A percentile compares a stretch with the other conserved stretches of the same genome.
Evolutionary conservation across 2,888 invertebrate genomes (phyloP).

Genomic region (Cyclophora albipunctata): DNA sequence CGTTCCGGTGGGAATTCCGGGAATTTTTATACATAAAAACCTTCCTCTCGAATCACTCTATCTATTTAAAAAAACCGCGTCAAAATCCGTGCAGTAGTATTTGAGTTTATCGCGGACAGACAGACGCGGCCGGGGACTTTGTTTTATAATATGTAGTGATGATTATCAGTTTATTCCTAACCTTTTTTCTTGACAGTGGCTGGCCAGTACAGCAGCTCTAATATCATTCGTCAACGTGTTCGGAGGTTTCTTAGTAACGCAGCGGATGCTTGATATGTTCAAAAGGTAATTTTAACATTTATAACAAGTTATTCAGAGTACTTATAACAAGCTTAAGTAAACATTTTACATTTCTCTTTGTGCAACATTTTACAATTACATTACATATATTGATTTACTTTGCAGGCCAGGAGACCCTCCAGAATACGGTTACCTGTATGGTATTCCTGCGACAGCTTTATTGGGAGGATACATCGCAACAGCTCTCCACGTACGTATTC

Average conservation of each 20-base stretch:
- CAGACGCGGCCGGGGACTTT: too few relatives aligned
- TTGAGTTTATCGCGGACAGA: too few relatives aligned
- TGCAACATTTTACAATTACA: not conserved
- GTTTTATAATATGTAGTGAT: not conserved
- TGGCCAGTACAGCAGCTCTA: conserved; percentile 89
- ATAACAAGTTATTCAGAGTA: too few relatives aligned
- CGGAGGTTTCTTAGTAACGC: conserved; percentile 92
- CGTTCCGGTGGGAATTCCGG: too few relatives aligned
- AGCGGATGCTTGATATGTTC: conserved; percentile 95
- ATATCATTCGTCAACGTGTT: conserved; percentile 93
- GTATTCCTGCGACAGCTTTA: conserved; percentile 83
- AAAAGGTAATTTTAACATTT: conserved; percentile 71
- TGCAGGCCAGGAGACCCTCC: conserved; percentile 85
- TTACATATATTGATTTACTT: not conserved
- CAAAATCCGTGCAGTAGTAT: too few relatives aligned
- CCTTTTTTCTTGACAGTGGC: conserved; percentile 53
- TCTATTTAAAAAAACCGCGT: too few relatives aligned
- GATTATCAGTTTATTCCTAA: not conserved
- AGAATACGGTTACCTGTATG: conserved; percentile 88
- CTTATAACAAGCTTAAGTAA: not conserved
- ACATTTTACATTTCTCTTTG: conserved; percentile 1
- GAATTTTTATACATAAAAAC: too few relatives aligned
- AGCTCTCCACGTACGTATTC: conserved; percentile 65
- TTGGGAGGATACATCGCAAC: conserved; percentile 80
- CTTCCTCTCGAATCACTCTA: too few relatives aligned